Evolutionary conservation across 2,797 vertebrate species (phyloP).

Genomic region (Chelon auratus): DNA sequence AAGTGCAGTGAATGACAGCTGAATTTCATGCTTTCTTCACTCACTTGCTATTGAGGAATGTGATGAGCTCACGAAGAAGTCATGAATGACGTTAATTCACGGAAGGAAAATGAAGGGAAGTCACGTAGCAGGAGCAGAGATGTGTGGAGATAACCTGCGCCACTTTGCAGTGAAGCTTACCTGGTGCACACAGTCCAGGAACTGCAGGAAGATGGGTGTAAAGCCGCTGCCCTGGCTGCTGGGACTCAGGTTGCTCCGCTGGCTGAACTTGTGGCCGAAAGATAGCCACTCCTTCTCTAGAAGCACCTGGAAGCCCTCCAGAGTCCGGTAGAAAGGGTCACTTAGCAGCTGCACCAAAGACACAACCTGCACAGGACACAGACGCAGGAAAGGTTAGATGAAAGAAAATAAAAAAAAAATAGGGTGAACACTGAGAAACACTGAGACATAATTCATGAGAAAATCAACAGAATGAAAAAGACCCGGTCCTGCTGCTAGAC

Average conservation of each 20-base stretch:
- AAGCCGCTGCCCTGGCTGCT: conserved; percentile 95
- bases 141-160: conserved; percentile 4
- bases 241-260: conserved; percentile 92
- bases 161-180: conserved; percentile 74
- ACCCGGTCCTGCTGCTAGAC: background rate
- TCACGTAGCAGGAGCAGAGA: conserved; percentile 14
- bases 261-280: conserved; percentile 98
- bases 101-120: conserved; percentile 24
- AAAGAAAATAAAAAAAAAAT: background rate
- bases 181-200: conserved; percentile 98
- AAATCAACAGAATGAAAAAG: background rate
- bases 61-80: conserved; percentile 68
- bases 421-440: background rate
- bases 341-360: conserved; percentile 95
- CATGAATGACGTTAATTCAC: conserved; percentile 39
- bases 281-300: conserved; percentile 99
- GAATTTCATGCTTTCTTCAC: conserved; percentile 35
- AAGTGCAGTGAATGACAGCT: conserved; percentile 68
- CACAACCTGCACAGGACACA: conserved; percentile 89
- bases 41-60: conserved; percentile 62
- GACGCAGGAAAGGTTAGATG: background rate
- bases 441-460: background rate
- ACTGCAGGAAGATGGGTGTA: conserved; percentile 95
- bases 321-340: conserved; percentile 96
- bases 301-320: conserved; percentile 96